Conservation (phyloP, 2,113 vertebrate species). For the Eulemur rufifrons region DNA sequence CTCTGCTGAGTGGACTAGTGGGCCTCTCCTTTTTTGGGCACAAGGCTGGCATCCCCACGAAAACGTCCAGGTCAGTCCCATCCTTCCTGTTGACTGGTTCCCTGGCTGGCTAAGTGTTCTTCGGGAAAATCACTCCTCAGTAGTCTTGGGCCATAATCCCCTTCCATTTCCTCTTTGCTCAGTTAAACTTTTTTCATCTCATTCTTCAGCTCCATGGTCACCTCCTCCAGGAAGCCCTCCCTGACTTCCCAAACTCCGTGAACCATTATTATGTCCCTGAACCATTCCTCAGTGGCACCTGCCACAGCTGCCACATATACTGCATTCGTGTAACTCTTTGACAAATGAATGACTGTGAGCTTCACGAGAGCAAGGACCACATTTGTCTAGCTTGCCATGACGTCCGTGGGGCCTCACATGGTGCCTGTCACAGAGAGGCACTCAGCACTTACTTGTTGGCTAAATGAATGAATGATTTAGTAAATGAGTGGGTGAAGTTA, state of each 20-base stretch:
- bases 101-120: neutral
- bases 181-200: neutral
- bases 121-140: neutral
- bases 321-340: neutral
- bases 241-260: neutral
- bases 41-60: neutral
- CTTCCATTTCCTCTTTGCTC: neutral
- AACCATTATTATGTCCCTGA: neutral
- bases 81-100: neutral
- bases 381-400: neutral
- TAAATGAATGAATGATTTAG: neutral
- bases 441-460: neutral
- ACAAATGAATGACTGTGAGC: neutral
- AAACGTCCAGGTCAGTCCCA: accelerated
- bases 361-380: neutral
- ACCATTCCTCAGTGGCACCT: accelerated
- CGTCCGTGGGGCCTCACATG: neutral
- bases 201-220: neutral
- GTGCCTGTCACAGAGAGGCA: neutral
- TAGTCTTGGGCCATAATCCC: neutral
- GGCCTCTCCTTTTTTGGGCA: neutral
- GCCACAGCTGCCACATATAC: neutral
- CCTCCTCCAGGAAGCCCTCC: neutral
- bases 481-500: neutral
- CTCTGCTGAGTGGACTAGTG: neutral